A percentile compares a stretch with the other conserved stretches of the same genome.
These are phyloP conservation scores for Autographa gamma DNA, from an alignment of 2,888 invertebrate genomes.

Conservation along the genomic window DNA sequence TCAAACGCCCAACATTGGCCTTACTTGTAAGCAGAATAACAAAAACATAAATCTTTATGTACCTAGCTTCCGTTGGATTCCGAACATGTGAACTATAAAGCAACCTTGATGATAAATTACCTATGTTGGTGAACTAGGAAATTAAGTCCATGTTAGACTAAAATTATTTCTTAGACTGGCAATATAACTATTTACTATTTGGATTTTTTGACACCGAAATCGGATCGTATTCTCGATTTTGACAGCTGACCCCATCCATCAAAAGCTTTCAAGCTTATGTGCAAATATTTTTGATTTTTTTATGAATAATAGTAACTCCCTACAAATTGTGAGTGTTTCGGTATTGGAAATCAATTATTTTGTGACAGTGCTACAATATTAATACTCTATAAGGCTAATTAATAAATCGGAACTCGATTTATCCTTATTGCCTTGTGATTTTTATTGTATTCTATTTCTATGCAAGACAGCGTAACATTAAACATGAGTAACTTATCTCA, in stretches of 20 bases:
- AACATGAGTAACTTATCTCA: conserved; percentile 67
- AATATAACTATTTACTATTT: conserved; percentile 16
- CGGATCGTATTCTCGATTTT: conserved; percentile 43
- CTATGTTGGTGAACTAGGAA: no score
- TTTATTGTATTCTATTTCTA: conserved; percentile 81
- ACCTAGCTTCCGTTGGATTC: no score
- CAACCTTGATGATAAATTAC: no score
- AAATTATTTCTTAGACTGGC: conserved; percentile 10
- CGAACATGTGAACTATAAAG: no score
- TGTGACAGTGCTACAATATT: neutral
- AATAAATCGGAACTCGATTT: conserved; percentile 25
- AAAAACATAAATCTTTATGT: no score
- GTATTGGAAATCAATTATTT: conserved; percentile 12
- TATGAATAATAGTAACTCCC: conserved; percentile 34
- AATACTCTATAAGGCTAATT: neutral
- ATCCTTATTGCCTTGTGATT: conserved; percentile 66
- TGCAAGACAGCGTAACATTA: conserved; percentile 66
- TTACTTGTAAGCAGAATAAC: no score
- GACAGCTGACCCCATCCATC: conserved; percentile 66
- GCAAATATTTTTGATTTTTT: conserved; percentile 52
- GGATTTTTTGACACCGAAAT: conserved; percentile 24
- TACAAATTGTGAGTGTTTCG: conserved; percentile 58
- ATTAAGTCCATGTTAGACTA: neutral
- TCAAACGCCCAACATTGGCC: no score
- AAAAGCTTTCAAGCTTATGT: conserved; percentile 46